These are phyloP conservation scores for Chunga burmeisteri DNA, from an alignment of 2,113 vertebrate genomes.

Conservation along the genomic window DNA sequence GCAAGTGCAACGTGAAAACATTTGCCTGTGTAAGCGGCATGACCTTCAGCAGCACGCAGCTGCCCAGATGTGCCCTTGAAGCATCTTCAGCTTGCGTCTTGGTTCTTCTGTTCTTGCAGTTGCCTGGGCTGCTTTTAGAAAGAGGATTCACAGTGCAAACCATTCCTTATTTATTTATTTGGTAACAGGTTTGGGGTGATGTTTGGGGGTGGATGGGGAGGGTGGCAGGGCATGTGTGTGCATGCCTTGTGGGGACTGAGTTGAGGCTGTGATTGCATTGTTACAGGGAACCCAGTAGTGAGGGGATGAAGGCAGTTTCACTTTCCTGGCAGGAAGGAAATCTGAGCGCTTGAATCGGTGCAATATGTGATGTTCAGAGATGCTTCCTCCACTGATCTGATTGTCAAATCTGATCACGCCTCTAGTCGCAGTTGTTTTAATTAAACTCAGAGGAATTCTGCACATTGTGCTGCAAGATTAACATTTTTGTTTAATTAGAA, in stretches of 20 bases:
- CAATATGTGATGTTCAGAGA: not conserved
- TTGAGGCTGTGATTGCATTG: not conserved
- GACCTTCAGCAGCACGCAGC: not conserved
- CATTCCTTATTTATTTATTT: not conserved
- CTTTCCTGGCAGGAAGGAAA: conserved; percentile 44
- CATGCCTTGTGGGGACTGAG: not conserved
- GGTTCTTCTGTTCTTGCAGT: not conserved
- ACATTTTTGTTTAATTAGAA: conserved; percentile 78
- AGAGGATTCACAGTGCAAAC: not conserved
- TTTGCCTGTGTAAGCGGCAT: not conserved
- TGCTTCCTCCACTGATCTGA: conserved; percentile 7
- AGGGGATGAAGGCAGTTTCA: not conserved
- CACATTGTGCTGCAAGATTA: conserved; percentile 62
- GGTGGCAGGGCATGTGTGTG: not conserved
- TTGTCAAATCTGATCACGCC: conserved; percentile 56
- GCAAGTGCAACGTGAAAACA: not conserved
- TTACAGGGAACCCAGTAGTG: not conserved
- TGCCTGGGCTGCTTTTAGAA: not conserved
- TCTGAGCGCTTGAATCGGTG: not conserved
- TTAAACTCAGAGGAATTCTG: conserved; percentile 76
- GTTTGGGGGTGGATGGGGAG: not conserved
- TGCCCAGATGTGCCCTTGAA: conserved; percentile 51
- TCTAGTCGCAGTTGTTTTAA: conserved; percentile 70
- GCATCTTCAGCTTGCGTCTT: not conserved
- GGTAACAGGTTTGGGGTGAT: not conserved